Percentiles rank a stretch among this genome's conserved stretches.
phyloP scores from a whole-genome alignment of 2,888 invertebrate genomes.

The Neria commutata region DNA sequence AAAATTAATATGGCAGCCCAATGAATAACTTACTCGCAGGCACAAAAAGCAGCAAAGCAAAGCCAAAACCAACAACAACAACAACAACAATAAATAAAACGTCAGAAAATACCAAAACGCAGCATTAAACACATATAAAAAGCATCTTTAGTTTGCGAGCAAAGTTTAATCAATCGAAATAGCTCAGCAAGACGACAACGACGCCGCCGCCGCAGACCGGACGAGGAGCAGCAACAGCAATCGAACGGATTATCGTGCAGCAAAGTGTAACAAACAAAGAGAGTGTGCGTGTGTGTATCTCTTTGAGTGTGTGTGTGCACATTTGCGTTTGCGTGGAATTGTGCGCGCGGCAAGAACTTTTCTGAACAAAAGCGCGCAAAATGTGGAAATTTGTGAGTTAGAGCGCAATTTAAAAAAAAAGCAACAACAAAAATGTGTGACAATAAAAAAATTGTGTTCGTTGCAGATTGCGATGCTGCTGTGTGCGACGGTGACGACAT shows the following conservation, averaged over 20 bases:
- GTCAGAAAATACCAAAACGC: slow-evolving; percentile 22
- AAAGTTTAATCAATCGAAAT: slow-evolving; percentile 57
- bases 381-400: background rate
- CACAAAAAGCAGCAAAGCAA: no score
- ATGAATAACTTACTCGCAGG: slow-evolving; percentile 9
- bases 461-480: slow-evolving; percentile 8
- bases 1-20: slow-evolving; percentile 13
- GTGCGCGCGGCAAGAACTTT: slow-evolving; percentile 1
- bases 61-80: slow-evolving; percentile 10
- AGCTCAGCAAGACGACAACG: slow-evolving; percentile 50
- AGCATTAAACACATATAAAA: slow-evolving; percentile 47
- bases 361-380: background rate
- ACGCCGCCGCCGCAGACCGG: slow-evolving; percentile 14
- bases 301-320: no score
- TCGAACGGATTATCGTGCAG: background rate
- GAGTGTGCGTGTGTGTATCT: no score
- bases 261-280: background rate
- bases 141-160: slow-evolving; percentile 54
- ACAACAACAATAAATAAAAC: slow-evolving; percentile 18
- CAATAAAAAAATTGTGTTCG: slow-evolving; percentile 3
- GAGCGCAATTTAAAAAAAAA: slow-evolving; percentile 5
- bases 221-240: no score
- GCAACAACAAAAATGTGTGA: slow-evolving; percentile 1
- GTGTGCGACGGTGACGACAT: background rate
- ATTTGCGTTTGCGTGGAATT: no score